Evolutionary conservation across 2,113 vertebrate genomes (phyloP).

Genomic region (Larimichthys polyactis): DNA sequence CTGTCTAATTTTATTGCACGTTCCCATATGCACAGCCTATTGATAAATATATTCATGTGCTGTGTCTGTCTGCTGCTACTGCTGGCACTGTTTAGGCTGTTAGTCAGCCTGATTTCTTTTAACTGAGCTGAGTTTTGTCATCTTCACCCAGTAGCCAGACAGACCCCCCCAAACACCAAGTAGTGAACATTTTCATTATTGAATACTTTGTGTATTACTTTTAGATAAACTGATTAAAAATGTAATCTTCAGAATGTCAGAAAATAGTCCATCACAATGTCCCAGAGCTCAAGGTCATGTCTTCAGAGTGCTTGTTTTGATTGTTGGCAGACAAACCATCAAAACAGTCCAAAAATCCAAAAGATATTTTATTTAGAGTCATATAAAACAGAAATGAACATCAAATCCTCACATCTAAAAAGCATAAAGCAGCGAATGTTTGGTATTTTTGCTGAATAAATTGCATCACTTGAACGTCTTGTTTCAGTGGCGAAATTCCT

Average conservation of each 20-base stretch:
- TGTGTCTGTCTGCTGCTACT: constrained; percentile 26
- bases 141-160: background rate
- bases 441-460: background rate
- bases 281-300: background rate
- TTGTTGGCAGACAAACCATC: too few relatives aligned
- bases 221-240: background rate
- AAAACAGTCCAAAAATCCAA: background rate
- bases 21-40: constrained; percentile 15
- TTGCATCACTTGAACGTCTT: background rate
- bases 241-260: background rate
- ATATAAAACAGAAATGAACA: background rate
- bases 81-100: constrained; percentile 23
- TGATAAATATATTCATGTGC: constrained; percentile 59
- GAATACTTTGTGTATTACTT: background rate
- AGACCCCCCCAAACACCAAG: background rate
- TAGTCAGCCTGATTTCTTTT: constrained; percentile 41
- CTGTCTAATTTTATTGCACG: constrained; percentile 45
- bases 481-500: background rate
- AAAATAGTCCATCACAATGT: background rate
- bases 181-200: background rate
- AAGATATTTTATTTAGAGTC: background rate
- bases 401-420: background rate
- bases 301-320: background rate
- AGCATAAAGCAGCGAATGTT: background rate
- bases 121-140: constrained; percentile 19